Evolutionary conservation across 2,113 vertebrate genomes (phyloP).

Genomic region (Muscicapa adusta): DNA sequence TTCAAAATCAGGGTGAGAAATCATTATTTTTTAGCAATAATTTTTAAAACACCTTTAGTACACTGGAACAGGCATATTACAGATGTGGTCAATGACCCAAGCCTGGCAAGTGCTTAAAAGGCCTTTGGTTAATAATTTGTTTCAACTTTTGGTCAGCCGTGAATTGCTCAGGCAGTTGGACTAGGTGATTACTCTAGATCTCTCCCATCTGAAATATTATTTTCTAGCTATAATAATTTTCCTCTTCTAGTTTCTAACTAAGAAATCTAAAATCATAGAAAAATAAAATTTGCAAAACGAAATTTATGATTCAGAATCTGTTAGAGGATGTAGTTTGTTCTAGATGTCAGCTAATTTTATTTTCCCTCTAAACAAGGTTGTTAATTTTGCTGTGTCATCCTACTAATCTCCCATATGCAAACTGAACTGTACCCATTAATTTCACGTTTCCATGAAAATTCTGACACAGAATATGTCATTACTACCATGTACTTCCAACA

Average conservation of each 20-base stretch:
- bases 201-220: not conserved
- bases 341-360: not conserved
- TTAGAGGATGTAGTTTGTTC: not conserved
- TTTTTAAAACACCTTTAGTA: not conserved
- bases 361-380: not conserved
- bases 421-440: not conserved
- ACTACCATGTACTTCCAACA: not conserved
- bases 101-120: not conserved
- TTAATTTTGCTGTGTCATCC: not conserved
- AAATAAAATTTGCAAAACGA: not conserved
- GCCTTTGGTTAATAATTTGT: not conserved
- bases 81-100: fast-evolving
- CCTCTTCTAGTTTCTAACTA: not conserved
- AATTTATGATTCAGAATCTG: not conserved
- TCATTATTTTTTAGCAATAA: not conserved
- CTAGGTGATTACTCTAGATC: not conserved
- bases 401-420: not conserved
- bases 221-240: not conserved
- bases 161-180: not conserved
- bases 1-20: not conserved
- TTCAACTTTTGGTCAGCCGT: not conserved
- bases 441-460: not conserved
- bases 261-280: not conserved
- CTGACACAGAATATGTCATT: not conserved
- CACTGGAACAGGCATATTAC: not conserved